phyloP scores from a whole-genome alignment of 1,140 invertebrate species.

The Solenopsis invicta region DNA sequence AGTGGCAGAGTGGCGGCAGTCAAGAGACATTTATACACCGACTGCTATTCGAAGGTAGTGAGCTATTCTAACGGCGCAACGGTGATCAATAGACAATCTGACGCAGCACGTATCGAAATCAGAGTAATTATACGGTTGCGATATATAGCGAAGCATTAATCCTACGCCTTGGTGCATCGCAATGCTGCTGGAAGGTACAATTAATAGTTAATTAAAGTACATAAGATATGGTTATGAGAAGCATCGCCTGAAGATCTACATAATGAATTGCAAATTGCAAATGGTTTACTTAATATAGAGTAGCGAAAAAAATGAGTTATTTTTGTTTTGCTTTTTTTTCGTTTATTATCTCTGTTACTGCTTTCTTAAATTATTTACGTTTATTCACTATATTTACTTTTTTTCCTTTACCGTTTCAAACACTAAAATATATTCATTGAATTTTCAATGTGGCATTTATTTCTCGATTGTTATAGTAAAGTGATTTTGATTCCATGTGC shows the following conservation, averaged over 20 bases:
- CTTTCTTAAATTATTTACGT: not conserved
- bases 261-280: conserved; percentile 43
- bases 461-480: not conserved
- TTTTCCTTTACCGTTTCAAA: not conserved
- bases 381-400: not conserved
- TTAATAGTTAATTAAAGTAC: conserved; percentile 58
- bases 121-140: conserved; percentile 55
- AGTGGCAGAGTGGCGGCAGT: not conserved
- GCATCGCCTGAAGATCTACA: not conserved
- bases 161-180: not conserved
- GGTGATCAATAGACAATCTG: conserved; percentile 58
- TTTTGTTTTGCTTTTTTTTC: conserved; percentile 16
- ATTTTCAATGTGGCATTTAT: not conserved
- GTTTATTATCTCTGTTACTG: not conserved
- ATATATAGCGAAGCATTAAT: conserved; percentile 55
- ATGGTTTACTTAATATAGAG: not conserved
- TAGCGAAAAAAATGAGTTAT: not conserved
- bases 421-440: conserved; percentile 10
- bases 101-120: conserved; percentile 55
- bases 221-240: conserved; percentile 10
- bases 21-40: conserved; percentile 38
- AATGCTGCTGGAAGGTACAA: conserved; percentile 48
- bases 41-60: conserved; percentile 50
- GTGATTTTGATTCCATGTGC: not conserved
- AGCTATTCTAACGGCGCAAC: conserved; percentile 23